A percentile compares a stretch with the other conserved stretches of the same genome.
These are phyloP conservation scores for Asobara japonica DNA, from an alignment of 1,140 invertebrate genomes.

Conservation along the genomic window DNA sequence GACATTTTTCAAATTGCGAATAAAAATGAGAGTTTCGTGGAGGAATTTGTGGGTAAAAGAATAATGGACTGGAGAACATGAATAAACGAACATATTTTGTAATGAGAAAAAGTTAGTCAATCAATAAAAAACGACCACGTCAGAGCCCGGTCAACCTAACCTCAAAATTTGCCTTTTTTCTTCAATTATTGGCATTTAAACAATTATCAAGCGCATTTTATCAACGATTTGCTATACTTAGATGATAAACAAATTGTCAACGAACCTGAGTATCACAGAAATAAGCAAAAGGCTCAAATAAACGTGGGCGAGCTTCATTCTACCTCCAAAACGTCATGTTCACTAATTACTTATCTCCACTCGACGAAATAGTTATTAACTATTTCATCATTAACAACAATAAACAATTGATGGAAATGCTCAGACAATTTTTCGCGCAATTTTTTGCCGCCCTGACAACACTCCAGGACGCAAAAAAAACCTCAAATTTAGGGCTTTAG, in stretches of 20 bases:
- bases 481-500: no score
- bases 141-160: background rate
- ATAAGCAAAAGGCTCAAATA: slow-evolving; percentile 70
- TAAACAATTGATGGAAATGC: background rate
- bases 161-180: background rate
- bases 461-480: no score
- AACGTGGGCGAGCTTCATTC: slow-evolving; percentile 69
- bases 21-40: no score
- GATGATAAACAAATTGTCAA: background rate
- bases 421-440: background rate
- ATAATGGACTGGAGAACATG: no score
- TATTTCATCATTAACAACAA: background rate
- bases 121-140: slow-evolving; percentile 10
- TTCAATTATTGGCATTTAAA: background rate
- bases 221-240: background rate
- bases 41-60: no score
- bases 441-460: no score
- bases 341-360: background rate
- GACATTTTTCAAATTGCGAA: no score
- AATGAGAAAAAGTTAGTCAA: background rate
- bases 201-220: no score
- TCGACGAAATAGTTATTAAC: background rate
- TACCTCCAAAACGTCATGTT: slow-evolving; percentile 46
- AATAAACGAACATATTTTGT: no score
- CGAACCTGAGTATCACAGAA: slow-evolving; percentile 68